Conservation (phyloP, 2,113 vertebrate species). For the Anarrhichthys ocellatus region DNA sequence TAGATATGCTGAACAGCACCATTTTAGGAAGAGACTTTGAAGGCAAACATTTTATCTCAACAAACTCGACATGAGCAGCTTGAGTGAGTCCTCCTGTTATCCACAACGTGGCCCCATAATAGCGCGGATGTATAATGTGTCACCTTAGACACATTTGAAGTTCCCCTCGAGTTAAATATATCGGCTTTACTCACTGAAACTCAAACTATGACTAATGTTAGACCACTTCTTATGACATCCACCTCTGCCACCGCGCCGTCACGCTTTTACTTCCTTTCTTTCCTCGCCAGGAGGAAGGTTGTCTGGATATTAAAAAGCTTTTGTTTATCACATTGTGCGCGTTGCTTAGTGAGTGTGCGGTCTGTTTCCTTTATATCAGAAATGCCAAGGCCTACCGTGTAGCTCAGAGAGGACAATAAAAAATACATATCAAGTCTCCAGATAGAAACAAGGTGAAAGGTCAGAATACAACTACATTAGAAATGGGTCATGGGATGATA, state of each 20-base stretch:
- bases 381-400: neutral
- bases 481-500: neutral
- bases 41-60: slow-evolving; percentile 36
- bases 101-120: neutral
- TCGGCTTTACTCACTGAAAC: slow-evolving; percentile 26
- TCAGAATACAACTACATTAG: neutral
- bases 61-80: slow-evolving; percentile 15
- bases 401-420: neutral
- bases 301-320: neutral
- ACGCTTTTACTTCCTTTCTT: neutral
- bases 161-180: slow-evolving; percentile 32
- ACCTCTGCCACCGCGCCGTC: neutral
- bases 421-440: neutral
- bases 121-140: neutral
- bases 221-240: neutral
- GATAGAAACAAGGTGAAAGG: neutral
- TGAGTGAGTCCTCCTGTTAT: slow-evolving; percentile 17
- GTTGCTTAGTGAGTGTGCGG: neutral
- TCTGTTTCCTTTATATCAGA: neutral
- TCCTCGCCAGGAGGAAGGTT: neutral
- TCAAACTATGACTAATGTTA: slow-evolving; percentile 29
- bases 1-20: neutral
- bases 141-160: neutral
- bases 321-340: neutral
- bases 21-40: slow-evolving; percentile 53